Conservation (phyloP, 1,140 invertebrate genomes). For the Maniola jurtina region DNA sequence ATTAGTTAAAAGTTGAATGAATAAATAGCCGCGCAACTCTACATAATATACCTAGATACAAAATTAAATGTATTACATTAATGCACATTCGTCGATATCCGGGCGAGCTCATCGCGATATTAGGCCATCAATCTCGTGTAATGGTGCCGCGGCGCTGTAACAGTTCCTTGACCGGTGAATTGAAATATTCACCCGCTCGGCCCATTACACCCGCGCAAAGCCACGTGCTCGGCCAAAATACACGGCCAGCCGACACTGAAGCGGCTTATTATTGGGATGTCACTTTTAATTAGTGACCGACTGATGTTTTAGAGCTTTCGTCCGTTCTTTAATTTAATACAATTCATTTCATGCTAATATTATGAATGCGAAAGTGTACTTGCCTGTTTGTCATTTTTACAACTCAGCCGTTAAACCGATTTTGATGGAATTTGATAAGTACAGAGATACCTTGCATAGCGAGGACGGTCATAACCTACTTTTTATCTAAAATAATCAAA, state of each 20-base stretch:
- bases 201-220: slow-evolving; percentile 14
- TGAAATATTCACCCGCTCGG: slow-evolving; percentile 51
- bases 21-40: neutral
- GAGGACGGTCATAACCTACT: too few relatives aligned
- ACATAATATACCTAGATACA: neutral
- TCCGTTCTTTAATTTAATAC: neutral
- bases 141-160: slow-evolving; percentile 57
- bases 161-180: slow-evolving; percentile 61
- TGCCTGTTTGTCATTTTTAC: too few relatives aligned
- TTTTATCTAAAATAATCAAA: too few relatives aligned
- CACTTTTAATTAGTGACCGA: neutral
- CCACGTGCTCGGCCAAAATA: slow-evolving; percentile 45
- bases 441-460: too few relatives aligned
- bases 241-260: slow-evolving; percentile 24
- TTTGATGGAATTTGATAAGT: too few relatives aligned
- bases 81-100: slow-evolving; percentile 41
- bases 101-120: slow-evolving; percentile 52
- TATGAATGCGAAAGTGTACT: too few relatives aligned
- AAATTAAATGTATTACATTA: slow-evolving; percentile 40
- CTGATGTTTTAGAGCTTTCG: slow-evolving; percentile 1
- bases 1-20: too few relatives aligned
- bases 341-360: too few relatives aligned
- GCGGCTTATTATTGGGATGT: slow-evolving; percentile 9
- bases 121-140: slow-evolving; percentile 68
- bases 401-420: too few relatives aligned